Base-by-base conservation (phyloP, 2,888 invertebrate genomes). In the Lycocerus yunnanus region DNA sequence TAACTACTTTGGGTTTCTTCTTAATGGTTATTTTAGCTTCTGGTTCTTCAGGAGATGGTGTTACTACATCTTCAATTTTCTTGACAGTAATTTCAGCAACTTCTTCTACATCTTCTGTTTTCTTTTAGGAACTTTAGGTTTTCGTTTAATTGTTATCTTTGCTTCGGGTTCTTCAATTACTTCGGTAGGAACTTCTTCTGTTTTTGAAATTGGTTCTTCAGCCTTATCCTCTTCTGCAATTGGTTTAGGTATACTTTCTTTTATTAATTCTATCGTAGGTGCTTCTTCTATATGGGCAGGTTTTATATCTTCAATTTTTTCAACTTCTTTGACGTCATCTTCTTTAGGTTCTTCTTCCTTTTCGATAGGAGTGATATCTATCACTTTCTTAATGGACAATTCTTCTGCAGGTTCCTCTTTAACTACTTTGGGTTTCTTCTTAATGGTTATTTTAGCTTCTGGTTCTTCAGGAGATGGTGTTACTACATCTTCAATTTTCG, bases 211-310 rank as follows among this genome's bases (percentile, higher is more conserved):
- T 3, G 82, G 80, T 24, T 84, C 72, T 74, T 84, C 84, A 3
- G 82, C 84, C 0, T 83, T 81, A 13, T 79, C 80, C 88, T 94
- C 93, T 9, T 92, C 91, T 83, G 93, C 94, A 13, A 81, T 76
- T 10, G 74, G 77, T 88, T 89, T 88, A 1, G 84, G 85, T 66
- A 86, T 86, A 78, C 89, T 86, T 11, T 82, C 71, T 67, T 84
- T 80, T 65, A 83, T 81, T 4, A 79, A 77, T 67, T 80, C 84
- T 14, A 78, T 77, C 43, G 84, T 81, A 3, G 83, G 82, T 18
- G 4, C 4, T 18, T 18, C 18, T 4, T 18, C 18, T 18, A 18
- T 15, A 63, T 24, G 15, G 10, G 24, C 43, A 43, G 67, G 27
- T 14, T 67, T 43, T 9, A 67, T 11, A 15, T 11, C 15, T 15